phyloP scores from a whole-genome alignment of 1,140 invertebrate genomes.

The Drosophila mojavensis region DNA sequence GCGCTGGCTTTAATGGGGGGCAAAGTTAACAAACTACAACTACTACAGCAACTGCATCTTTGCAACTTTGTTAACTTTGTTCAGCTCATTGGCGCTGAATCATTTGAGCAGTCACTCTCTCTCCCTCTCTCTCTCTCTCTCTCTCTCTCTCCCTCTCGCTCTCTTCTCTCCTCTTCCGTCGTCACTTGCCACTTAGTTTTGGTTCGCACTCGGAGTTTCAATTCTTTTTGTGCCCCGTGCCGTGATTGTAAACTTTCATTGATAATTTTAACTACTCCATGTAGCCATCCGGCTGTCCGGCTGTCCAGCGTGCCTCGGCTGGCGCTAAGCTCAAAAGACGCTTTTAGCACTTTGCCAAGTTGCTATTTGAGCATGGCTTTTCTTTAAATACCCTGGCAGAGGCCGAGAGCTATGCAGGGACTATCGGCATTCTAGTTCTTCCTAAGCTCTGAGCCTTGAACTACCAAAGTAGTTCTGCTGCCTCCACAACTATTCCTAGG shows the following conservation, averaged over 20 bases:
- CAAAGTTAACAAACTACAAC: constrained; percentile 68
- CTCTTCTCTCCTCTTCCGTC: no score
- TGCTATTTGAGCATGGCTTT: constrained; percentile 41
- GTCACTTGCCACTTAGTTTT: background rate
- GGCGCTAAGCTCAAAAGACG: constrained; percentile 59
- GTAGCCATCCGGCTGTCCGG: constrained; percentile 26
- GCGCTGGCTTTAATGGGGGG: constrained; percentile 53
- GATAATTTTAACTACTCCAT: constrained; percentile 77
- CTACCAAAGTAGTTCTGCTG: background rate
- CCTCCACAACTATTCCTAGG: background rate
- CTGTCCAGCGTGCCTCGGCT: constrained; percentile 8
- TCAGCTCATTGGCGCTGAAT: constrained; percentile 47
- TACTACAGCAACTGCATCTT: constrained; percentile 17
- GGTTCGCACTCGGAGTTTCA: constrained; percentile 25
- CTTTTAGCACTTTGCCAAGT: constrained; percentile 65
- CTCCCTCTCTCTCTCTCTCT: background rate
- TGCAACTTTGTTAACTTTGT: constrained; percentile 46
- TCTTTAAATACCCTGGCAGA: constrained; percentile 11
- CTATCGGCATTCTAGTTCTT: no score
- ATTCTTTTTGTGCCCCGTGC: constrained; percentile 33
- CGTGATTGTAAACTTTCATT: constrained; percentile 79
- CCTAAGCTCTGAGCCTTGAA: no score
- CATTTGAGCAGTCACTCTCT: constrained; percentile 49
- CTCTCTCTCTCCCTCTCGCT: background rate
- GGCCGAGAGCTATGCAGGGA: no score